Evolutionary conservation across 2,113 vertebrate species (phyloP), one percentile per base, ranked within the genome.

Genomic region (Trogon melanurus): DNA sequence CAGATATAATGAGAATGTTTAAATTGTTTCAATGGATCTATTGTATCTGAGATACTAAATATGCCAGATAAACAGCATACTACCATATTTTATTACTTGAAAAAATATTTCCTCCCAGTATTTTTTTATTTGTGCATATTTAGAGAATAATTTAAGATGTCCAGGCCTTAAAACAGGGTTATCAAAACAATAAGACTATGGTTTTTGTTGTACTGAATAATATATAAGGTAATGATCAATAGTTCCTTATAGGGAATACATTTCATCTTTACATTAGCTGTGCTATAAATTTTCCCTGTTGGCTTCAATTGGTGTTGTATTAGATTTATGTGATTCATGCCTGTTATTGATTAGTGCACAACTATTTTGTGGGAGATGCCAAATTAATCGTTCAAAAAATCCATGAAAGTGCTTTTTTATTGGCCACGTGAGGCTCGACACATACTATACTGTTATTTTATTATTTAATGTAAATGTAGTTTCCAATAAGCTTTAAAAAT

Each of bases 311-410:
- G 91, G 57, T 93, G 81, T 84, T 87, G 54, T 93, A 78, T 92
- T 95, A 81, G 88, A 96, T 97, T 95, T 93, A 88, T 94, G 74
- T 71, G 84, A 88, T 89, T 94, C 85, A 85, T 92, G 76, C 84
- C 67, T 95, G 93, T 66, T 95, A 96, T 93, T 91, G 89, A 96
- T 96, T 94, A 95, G 36, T 8, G 66, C 72, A 51, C 60, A 81
- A 89, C 76, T 97, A 41, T 97, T 97, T 97, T 79, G 79, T 51
- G 64, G 97, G 91, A 97, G 88, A 93, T 97, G 93, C 84, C 96
- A 96, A 98, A 97, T 97, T 97, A 98, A 97, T 97, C 97, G 95
- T 96, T 97, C 29, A 92, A 96, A 96, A 97, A 97, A 97, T 91
- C 89, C 93, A 91, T 26, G 2, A 91, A 97, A 97, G 93, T 97